These are phyloP conservation scores for Montipora capricornis DNA, from an alignment of 64 coral and sea anemone species.

Conservation along the genomic window DNA sequence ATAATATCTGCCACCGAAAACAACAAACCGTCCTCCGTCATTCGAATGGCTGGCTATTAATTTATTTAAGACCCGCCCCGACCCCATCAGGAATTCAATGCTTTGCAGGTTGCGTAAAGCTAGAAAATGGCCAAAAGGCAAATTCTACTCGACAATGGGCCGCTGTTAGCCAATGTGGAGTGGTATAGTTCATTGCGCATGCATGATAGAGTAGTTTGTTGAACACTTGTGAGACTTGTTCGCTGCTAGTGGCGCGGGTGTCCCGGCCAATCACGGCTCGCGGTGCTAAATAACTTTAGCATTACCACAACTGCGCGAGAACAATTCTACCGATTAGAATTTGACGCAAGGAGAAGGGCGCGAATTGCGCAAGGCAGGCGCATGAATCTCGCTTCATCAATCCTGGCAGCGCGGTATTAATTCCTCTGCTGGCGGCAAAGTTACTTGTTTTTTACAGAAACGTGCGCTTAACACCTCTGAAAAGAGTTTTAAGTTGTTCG, in stretches of 20 bases:
- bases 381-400: background rate
- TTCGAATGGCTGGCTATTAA: conserved; percentile 72
- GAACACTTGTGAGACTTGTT: conserved; percentile 69
- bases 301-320: conserved; percentile 54
- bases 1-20: conserved; percentile 73
- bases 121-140: conserved; percentile 76
- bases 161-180: conserved; percentile 56
- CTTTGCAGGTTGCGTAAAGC: conserved; percentile 74
- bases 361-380: background rate
- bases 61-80: conserved; percentile 97
- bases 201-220: conserved; percentile 88
- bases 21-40: conserved; percentile 55
- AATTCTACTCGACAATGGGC: conserved; percentile 66
- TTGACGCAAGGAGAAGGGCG: background rate
- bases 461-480: conserved; percentile 3
- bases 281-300: conserved; percentile 74
- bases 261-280: conserved; percentile 71
- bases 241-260: conserved; percentile 75
- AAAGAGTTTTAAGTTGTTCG: conserved; percentile 4
- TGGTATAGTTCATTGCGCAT: conserved; percentile 84
- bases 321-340: conserved; percentile 57
- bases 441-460: conserved; percentile 13
- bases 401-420: background rate
- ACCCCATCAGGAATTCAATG: conserved; percentile 86
- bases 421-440: background rate